Evolutionary conservation across 1,140 invertebrate genomes (phyloP), one percentile per base, ranked within the genome.

Genomic region (Dysdera silvatica): DNA sequence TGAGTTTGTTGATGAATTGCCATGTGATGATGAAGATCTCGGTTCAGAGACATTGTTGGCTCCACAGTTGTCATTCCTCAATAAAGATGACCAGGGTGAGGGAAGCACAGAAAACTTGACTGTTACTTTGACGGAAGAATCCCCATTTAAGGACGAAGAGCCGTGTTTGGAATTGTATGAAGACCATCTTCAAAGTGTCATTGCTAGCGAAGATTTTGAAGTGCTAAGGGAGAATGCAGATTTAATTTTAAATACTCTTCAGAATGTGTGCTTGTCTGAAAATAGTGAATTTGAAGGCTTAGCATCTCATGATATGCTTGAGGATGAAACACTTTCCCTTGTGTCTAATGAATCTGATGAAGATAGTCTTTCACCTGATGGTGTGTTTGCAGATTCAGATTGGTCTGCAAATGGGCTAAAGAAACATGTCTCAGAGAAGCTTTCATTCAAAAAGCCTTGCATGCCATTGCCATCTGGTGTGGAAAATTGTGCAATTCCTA

Each of bases 341-440:
- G 84, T 86, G 0, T 85, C 86, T 12, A 85, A 86, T 69, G 82
- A 83, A 53, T 80, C 78, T n/a, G 80, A 82, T 53, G 77, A 78
- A 3, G 79, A 82, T 55, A 72, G 61, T 48, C 45, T 47, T 12
- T 41, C 45, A 14, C 53, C 61, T 20, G 57, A 47, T 32, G 28
- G 40, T 12, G 26, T 45, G 20, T n/a, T 16, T 49, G 16, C 14
- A 54, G 10, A 7, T 8, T 26, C 33, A 40, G 60, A 52, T 56
- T 0, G 53, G 24, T 12, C 32, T 63, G 6, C 61, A 52, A 6
- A 40, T 41, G 18, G 41, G 35, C 28, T 32, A 29, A 7, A 6
- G 5, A 16, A 31, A 52, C 14, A n/a, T 20, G 20, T 16, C 33
- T 54, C 26, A 32, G 10, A 37, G n/a, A n/a, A n/a, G 14, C 26